Evolutionary conservation across 2,888 invertebrate species (phyloP).

Genomic region (Oasisia sp.): DNA sequence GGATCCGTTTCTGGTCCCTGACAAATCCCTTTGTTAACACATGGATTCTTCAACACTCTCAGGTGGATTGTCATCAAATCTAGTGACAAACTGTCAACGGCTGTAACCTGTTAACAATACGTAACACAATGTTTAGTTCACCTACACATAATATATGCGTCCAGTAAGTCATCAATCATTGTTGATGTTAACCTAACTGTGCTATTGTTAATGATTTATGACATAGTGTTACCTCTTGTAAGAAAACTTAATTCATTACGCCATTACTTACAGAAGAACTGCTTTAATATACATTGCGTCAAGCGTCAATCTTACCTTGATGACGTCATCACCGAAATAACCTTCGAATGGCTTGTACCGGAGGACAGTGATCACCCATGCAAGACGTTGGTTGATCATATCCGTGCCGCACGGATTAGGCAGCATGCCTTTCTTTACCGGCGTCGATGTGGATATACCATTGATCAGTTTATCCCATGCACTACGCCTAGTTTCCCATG

Average conservation of each 20-base stretch:
- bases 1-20: background rate
- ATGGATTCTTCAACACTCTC: background rate
- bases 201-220: background rate
- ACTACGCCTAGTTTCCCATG: background rate
- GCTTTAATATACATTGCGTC: background rate
- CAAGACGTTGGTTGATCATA: background rate
- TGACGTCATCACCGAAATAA: background rate
- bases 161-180: background rate
- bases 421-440: background rate
- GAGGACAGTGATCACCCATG: background rate
- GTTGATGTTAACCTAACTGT: background rate
- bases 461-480: background rate
- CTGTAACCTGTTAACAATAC: background rate
- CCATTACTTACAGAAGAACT: background rate
- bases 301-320: background rate
- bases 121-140: background rate
- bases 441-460: background rate
- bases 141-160: background rate
- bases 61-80: background rate
- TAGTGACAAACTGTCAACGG: background rate
- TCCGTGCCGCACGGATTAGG: background rate
- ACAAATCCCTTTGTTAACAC: background rate
- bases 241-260: too few species aligned
- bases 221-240: too few species aligned
- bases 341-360: background rate